Conservation (phyloP, 2,888 invertebrate species). For the Drosophila seclusa region DNA sequence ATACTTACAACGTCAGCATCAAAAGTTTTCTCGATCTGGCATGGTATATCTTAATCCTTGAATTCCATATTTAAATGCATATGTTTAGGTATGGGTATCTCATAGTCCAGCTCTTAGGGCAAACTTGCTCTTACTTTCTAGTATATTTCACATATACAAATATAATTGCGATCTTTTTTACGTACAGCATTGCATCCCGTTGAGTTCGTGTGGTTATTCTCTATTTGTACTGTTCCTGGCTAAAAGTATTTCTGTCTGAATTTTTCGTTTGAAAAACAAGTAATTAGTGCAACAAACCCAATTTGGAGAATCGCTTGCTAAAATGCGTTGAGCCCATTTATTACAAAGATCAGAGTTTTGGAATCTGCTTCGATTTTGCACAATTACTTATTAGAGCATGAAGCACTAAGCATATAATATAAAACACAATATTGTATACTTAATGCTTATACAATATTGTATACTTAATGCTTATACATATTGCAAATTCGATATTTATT, state of each 20-base stretch:
- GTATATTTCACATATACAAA: slow-evolving; percentile 3
- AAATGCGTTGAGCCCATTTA: slow-evolving; percentile 5
- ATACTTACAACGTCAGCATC: background rate
- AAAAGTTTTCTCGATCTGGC: background rate
- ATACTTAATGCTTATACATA: background rate
- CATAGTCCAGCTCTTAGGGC: background rate
- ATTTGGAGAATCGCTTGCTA: background rate
- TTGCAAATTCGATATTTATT: background rate
- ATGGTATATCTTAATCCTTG: background rate
- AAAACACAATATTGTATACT: background rate
- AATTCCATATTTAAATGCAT: background rate
- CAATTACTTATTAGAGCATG: background rate
- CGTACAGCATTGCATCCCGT: slow-evolving; percentile 14
- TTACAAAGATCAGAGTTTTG: background rate
- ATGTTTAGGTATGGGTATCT: background rate
- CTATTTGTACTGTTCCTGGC: slow-evolving; percentile 16
- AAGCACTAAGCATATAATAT: background rate
- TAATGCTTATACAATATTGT: background rate
- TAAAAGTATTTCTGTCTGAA: slow-evolving; percentile 36
- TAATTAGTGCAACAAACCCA: slow-evolving; percentile 20
- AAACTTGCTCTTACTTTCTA: background rate
- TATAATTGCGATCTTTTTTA: background rate
- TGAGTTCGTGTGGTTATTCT: slow-evolving; percentile 10
- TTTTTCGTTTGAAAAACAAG: slow-evolving; percentile 34
- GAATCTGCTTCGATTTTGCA: background rate